Percentiles rank a stretch among this genome's conserved stretches.
These are phyloP conservation scores for Tupiocoris notatus DNA, from an alignment of 2,888 invertebrate genomes.

Conservation along the genomic window DNA sequence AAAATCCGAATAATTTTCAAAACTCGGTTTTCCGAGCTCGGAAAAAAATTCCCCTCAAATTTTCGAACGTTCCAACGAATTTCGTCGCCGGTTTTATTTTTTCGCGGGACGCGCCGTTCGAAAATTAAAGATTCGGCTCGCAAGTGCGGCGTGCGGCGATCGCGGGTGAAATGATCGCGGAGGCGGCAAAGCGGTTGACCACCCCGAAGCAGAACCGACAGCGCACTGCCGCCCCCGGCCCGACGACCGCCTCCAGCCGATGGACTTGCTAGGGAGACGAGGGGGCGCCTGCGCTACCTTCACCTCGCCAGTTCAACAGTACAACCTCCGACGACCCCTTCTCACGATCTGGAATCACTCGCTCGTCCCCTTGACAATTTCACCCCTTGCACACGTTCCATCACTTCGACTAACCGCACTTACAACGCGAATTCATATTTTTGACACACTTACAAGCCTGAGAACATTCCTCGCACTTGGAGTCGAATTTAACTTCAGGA, in stretches of 20 bases:
- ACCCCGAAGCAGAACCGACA: constrained; percentile 12
- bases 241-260: constrained; percentile 5
- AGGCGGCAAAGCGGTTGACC: background rate
- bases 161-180: background rate
- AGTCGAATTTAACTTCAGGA: too few species aligned
- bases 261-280: background rate
- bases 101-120: too few species aligned
- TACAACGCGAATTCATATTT: constrained; percentile 18
- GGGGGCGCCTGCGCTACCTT: constrained; percentile 23
- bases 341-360: background rate
- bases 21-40: too few species aligned
- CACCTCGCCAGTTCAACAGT: background rate
- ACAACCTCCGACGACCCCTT: background rate
- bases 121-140: background rate
- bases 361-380: background rate
- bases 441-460: background rate
- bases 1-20: too few species aligned
- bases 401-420: constrained; percentile 1
- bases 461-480: too few species aligned
- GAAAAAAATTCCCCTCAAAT: too few species aligned
- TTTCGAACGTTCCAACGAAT: too few species aligned
- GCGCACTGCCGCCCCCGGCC: constrained; percentile 27
- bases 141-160: background rate
- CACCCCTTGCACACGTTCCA: background rate
- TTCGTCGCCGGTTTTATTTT: too few species aligned